phyloP scores from a whole-genome alignment of 2,888 invertebrate genomes.

The Macaria notata region DNA sequence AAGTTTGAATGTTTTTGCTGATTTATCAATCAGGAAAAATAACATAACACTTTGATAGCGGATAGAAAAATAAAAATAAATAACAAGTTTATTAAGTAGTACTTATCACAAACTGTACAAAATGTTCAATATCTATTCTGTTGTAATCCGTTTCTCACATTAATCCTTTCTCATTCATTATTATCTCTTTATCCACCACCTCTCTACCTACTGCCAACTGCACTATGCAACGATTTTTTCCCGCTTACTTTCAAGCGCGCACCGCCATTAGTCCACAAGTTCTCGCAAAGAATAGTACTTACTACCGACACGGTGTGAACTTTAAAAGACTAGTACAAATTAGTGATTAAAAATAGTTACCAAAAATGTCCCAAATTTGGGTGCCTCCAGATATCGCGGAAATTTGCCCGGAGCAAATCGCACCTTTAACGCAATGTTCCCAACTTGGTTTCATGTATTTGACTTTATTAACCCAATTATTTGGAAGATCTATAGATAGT shows the following conservation, averaged over 20 bases:
- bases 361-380: conserved; percentile 67
- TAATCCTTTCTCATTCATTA: too few relatives aligned
- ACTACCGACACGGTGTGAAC: conserved; percentile 2
- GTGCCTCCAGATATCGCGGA: conserved; percentile 80
- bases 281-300: conserved; percentile 25
- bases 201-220: conserved; percentile 4
- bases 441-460: conserved; percentile 82
- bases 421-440: conserved; percentile 81
- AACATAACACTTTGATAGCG: too few relatives aligned
- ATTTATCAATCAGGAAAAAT: too few relatives aligned
- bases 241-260: conserved; percentile 30
- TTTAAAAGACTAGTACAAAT: neutral
- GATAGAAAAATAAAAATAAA: too few relatives aligned
- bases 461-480: conserved; percentile 79
- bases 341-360: neutral
- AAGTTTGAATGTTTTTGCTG: too few relatives aligned
- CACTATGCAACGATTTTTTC: conserved; percentile 22
- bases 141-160: too few relatives aligned
- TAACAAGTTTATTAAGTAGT: too few relatives aligned
- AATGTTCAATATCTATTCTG: too few relatives aligned
- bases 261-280: conserved; percentile 21
- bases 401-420: conserved; percentile 77
- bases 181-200: neutral
- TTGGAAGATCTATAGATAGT: conserved; percentile 77
- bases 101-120: too few relatives aligned